Evolutionary conservation across 2,797 vertebrate genomes (phyloP), one percentile per base, ranked within the genome.

Genomic region (Sebastolobus altivelis): DNA sequence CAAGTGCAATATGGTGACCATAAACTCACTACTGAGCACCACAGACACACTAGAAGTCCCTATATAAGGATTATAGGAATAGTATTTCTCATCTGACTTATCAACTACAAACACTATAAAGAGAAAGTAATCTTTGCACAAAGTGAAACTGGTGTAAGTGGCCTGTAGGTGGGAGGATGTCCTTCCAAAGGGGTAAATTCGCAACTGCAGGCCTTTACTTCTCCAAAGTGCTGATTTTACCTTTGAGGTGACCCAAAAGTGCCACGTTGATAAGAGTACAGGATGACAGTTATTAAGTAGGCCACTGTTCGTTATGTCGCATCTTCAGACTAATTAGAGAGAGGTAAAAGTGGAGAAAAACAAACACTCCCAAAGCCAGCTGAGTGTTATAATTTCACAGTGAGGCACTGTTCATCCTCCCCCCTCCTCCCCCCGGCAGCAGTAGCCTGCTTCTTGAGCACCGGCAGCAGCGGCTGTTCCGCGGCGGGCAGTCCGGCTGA

Each of bases 301-400:
- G 93, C 83, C 92, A 83, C 89, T 83, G 85, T 87, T 88, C 83
- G 87, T 92, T 87, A 83, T 76, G 80, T 80, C 66, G 85, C 93
- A 92, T 91, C 88, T 80, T 82, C 82, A 68, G 75, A 86, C 90
- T 92, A 91, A 94, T 92, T 93, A 89, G 86, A 65, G 77, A 74
- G 88, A 84, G 68, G 77, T 73, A 90, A 77, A 84, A 71, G 40
- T 62, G 83, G 37, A 72, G 76, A 37, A 54, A 87, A 87, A 80
- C 84, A 84, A 75, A 87, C 81, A 82, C 75, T 71, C 81, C 80
- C 87, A 65, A 75, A 84, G 81, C 81, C 78, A 80, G 80, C 80
- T 80, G 87, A 91, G 76, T 87, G 92, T 92, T 94, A 90, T 75
- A 80, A 91, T 74, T 82, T 90, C 90, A 92, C 87, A 84, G 84